phyloP scores from a whole-genome alignment of 1,140 invertebrate genomes.

The Conus ventricosus region DNA sequence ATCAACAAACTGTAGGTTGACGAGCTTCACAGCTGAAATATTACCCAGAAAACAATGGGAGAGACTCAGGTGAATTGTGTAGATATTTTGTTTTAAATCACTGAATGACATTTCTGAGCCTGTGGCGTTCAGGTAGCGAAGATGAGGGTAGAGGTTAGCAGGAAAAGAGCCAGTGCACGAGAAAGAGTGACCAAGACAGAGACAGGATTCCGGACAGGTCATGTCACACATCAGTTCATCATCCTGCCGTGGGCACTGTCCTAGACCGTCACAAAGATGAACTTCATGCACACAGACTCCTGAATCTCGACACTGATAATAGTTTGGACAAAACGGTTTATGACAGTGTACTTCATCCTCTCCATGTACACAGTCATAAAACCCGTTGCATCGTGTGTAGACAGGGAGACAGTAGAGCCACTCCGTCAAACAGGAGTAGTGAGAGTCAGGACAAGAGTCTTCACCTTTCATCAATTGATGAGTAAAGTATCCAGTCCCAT shows the following conservation, averaged over 20 bases:
- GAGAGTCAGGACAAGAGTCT: no score
- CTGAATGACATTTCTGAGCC: not conserved
- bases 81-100: not conserved
- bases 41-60: not conserved
- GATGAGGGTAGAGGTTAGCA: not conserved
- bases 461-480: no score
- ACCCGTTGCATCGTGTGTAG: constrained; percentile 36
- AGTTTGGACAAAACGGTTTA: not conserved
- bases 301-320: constrained; percentile 25
- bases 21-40: no score
- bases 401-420: constrained; percentile 9
- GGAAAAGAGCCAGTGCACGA: not conserved
- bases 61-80: constrained; percentile 15
- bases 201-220: constrained; percentile 18
- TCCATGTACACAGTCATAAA: not conserved
- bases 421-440: no score
- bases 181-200: not conserved
- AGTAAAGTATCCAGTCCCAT: no score
- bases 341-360: constrained; percentile 27
- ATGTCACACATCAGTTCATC: constrained; percentile 10
- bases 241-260: no score
- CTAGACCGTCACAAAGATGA: no score
- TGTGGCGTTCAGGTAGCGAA: constrained; percentile 3
- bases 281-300: constrained; percentile 5
- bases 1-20: no score